phyloP scores from a whole-genome alignment of 1,140 invertebrate genomes.

The Marisa cornuarietis region DNA sequence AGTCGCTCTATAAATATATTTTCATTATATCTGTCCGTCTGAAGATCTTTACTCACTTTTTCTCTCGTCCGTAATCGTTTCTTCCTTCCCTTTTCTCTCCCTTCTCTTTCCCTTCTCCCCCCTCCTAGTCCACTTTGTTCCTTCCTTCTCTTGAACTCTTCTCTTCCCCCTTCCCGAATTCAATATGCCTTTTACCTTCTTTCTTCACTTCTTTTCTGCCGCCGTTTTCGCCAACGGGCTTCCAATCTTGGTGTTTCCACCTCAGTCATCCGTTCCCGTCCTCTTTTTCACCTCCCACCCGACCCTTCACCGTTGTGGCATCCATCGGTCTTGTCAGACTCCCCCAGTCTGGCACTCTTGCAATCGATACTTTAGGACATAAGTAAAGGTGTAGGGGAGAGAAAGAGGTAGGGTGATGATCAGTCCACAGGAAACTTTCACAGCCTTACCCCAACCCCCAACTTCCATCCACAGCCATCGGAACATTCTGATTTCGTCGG shows the following conservation, averaged over 20 bases:
- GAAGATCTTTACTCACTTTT: no score
- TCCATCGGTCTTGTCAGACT: not conserved
- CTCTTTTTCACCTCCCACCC: not conserved
- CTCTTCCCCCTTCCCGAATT: not conserved
- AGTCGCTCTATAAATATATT: no score
- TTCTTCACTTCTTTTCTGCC: not conserved
- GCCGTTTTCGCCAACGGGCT: not conserved
- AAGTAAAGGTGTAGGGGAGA: not conserved
- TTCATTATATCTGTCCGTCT: no score
- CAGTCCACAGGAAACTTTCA: no score
- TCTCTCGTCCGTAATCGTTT: no score
- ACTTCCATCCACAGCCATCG: no score
- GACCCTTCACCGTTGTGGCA: not conserved
- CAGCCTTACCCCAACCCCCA: no score
- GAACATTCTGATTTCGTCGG: no score
- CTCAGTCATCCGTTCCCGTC: not conserved
- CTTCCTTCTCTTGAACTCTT: not conserved
- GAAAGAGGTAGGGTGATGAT: no score
- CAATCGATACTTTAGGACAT: not conserved
- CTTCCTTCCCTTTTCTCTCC: not conserved
- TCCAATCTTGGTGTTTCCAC: no score
- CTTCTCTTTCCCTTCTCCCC: not conserved
- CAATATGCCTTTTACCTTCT: not conserved
- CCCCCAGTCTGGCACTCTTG: constrained; percentile 6
- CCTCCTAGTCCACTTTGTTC: not conserved